Conservation (phyloP, 1,140 invertebrate genomes). For the Oncopodura yosiiana region DNA sequence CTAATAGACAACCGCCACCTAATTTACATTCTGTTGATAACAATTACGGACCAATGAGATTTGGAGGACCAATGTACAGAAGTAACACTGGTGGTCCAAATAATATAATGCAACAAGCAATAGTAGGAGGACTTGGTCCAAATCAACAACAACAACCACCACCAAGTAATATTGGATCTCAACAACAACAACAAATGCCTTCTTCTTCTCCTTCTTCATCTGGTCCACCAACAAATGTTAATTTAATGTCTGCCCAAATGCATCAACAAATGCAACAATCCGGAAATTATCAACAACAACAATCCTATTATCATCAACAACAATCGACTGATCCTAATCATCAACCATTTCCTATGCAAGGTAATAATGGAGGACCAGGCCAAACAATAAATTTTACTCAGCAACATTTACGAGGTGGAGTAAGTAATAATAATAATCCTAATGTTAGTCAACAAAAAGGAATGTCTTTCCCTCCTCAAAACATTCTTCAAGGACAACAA, state of each 20-base stretch:
- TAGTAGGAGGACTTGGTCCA: neutral
- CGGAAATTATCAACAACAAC: neutral
- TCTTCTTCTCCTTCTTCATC: neutral
- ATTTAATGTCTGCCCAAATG: neutral
- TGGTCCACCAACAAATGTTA: neutral
- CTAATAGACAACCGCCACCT: slow-evolving; percentile 3
- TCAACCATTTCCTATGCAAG: neutral
- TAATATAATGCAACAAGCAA: slow-evolving; percentile 4
- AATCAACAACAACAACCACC: slow-evolving; percentile 12
- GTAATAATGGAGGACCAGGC: neutral
- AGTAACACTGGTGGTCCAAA: slow-evolving; percentile 6
- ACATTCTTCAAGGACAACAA: no score
- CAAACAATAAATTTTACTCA: slow-evolving; percentile 35
- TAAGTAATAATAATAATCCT: no score
- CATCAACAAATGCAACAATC: neutral
- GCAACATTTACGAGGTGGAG: slow-evolving; percentile 31
- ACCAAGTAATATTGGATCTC: neutral
- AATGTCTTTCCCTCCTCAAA: no score
- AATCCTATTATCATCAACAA: neutral
- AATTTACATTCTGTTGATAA: no score
- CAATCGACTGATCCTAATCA: slow-evolving; percentile 6
- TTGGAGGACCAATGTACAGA: no score
- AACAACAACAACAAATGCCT: neutral
- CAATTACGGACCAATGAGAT: no score
- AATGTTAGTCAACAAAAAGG: no score